A percentile compares a stretch with the other conserved stretches of the same genome.
These are phyloP conservation scores for Drosophila monieri DNA, from an alignment of 2,888 invertebrate species.

Conservation along the genomic window DNA sequence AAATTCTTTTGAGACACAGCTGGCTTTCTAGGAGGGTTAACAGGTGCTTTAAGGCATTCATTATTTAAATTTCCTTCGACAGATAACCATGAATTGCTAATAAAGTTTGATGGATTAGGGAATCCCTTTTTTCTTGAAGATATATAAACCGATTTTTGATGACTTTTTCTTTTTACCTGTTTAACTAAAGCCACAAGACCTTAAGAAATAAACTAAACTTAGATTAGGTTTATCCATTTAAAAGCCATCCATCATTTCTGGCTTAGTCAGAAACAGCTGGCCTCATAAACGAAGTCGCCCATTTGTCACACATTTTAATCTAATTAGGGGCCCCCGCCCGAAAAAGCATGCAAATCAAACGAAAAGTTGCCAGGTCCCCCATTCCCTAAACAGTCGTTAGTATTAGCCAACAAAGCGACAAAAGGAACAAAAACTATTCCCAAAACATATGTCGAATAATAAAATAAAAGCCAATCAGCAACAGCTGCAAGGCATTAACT, in stretches of 20 bases:
- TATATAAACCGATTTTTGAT: background rate
- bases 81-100: conserved; percentile 17
- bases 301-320: conserved; percentile 63
- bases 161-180: background rate
- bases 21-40: conserved; percentile 13
- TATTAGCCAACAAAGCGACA: conserved; percentile 52
- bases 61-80: background rate
- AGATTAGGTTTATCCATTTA: conserved; percentile 14
- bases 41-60: conserved; percentile 13
- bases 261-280: conserved; percentile 37
- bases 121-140: background rate
- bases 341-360: conserved; percentile 48
- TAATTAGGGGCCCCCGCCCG: conserved; percentile 49
- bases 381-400: conserved; percentile 53
- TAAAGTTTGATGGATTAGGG: conserved; percentile 9
- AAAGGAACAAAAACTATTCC: conserved; percentile 50
- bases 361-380: conserved; percentile 44
- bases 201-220: conserved; percentile 6
- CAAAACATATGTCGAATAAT: conserved; percentile 67
- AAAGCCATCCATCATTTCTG: conserved; percentile 38
- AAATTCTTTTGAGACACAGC: conserved; percentile 9
- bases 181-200: background rate
- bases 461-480: conserved; percentile 69
- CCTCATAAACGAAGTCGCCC: conserved; percentile 35
- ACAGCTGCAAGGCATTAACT: conserved; percentile 62